Evolutionary conservation across 2,888 invertebrate species (phyloP).

Genomic region (Cephus pygmeus): DNA sequence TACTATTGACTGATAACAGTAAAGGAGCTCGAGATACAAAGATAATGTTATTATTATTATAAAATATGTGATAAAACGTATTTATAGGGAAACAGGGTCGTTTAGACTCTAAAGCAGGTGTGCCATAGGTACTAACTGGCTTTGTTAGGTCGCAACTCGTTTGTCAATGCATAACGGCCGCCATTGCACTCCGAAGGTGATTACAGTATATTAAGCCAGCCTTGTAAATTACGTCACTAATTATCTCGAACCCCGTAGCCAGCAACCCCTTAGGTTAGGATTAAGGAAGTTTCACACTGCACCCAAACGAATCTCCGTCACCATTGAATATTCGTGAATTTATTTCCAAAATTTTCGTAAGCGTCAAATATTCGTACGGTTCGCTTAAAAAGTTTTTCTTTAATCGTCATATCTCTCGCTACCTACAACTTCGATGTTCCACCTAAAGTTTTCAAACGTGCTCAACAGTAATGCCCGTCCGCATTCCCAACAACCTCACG

Average conservation of each 20-base stretch:
- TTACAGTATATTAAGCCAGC: slow-evolving; percentile 41
- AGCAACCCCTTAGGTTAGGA: slow-evolving; percentile 9
- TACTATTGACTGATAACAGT: neutral
- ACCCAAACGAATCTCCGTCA: neutral
- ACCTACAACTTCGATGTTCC: neutral
- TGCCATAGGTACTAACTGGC: neutral
- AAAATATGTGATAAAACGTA: neutral
- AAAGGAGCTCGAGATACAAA: neutral
- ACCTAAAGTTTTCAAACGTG: neutral
- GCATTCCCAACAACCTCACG: neutral
- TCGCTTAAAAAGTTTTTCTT: neutral
- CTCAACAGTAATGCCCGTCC: neutral
- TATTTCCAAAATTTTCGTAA: neutral
- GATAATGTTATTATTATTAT: neutral
- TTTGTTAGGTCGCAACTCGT: slow-evolving; percentile 15
- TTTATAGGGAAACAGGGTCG: neutral
- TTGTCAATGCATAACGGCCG: slow-evolving; percentile 31
- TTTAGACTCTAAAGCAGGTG: neutral
- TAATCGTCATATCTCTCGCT: neutral
- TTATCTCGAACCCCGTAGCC: slow-evolving; percentile 34
- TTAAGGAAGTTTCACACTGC: slow-evolving; percentile 34
- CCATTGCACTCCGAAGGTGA: slow-evolving; percentile 33
- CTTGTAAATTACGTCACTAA: slow-evolving; percentile 45
- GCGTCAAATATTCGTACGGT: neutral
- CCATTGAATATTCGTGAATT: neutral